phyloP scores from a whole-genome alignment of 2,797 vertebrate genomes.

The Acanthornis magna region DNA sequence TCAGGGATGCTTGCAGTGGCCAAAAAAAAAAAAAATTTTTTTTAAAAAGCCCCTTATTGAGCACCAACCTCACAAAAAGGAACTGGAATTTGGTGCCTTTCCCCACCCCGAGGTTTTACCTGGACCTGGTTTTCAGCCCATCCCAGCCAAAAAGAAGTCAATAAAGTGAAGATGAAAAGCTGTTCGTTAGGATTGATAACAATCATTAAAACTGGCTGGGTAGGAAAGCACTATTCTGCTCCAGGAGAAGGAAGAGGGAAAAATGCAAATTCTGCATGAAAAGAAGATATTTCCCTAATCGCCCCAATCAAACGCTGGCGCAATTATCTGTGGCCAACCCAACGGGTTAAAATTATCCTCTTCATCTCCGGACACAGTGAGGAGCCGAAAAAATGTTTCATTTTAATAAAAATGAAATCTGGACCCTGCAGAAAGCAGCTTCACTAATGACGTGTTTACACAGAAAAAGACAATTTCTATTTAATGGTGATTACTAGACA shows the following conservation, averaged over 20 bases:
- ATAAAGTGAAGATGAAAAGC: slow-evolving; percentile 74
- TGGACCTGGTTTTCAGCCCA: slow-evolving; percentile 58
- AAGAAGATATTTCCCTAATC: slow-evolving; percentile 77
- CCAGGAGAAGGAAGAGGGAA: slow-evolving; percentile 60
- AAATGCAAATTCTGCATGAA: slow-evolving; percentile 78
- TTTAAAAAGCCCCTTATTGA: background rate
- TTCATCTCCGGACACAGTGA: slow-evolving; percentile 77
- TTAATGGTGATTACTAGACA: slow-evolving; percentile 81
- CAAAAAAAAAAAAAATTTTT: background rate
- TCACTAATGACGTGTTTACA: slow-evolving; percentile 82
- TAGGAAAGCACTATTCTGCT: slow-evolving; percentile 68
- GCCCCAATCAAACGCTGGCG: slow-evolving; percentile 77
- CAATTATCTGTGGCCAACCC: slow-evolving; percentile 80
- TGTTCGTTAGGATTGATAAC: slow-evolving; percentile 76
- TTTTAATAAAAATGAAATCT: slow-evolving; percentile 84
- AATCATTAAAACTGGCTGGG: slow-evolving; percentile 75
- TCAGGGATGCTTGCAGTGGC: background rate
- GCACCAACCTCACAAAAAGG: background rate
- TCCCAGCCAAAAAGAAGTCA: slow-evolving; percentile 66
- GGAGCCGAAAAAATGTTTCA: slow-evolving; percentile 76
- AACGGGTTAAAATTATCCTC: slow-evolving; percentile 79
- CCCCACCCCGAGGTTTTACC: background rate
- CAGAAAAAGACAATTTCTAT: slow-evolving; percentile 82
- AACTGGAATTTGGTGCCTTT: background rate
- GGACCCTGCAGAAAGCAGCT: slow-evolving; percentile 79